Evolutionary conservation across 35 echinoderm and acorn worm species (phyloP).

Genomic region (Diadema setosum): DNA sequence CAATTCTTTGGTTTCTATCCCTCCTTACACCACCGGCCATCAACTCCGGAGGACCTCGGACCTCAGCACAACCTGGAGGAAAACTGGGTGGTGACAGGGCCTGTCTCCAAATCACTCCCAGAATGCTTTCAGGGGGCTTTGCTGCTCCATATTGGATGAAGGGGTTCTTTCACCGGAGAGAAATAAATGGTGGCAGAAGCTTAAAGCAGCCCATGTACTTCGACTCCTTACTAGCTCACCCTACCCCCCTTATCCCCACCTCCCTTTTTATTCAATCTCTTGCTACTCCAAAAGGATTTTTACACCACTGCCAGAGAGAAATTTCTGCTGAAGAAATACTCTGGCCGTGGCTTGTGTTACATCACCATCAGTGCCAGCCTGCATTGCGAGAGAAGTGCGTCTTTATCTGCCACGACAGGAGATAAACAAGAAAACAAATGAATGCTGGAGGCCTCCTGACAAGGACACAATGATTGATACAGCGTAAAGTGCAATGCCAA

Average conservation of each 20-base stretch:
- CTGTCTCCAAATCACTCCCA: background rate
- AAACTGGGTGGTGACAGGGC: background rate
- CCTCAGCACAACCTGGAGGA: background rate
- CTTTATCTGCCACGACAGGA: background rate
- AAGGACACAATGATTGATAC: background rate
- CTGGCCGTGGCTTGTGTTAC: background rate
- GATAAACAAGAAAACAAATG: constrained; percentile 7
- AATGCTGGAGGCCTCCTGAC: background rate
- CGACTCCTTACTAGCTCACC: too few relatives aligned
- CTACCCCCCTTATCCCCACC: too few relatives aligned
- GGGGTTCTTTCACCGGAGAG: background rate
- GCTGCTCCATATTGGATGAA: background rate
- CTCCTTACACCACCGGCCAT: background rate
- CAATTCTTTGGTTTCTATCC: background rate
- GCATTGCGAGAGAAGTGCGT: background rate
- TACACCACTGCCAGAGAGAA: too few relatives aligned
- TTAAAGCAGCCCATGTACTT: too few relatives aligned
- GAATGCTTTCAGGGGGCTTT: background rate
- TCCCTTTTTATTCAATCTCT: too few relatives aligned
- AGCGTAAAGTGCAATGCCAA: background rate
- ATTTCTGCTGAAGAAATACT: too few relatives aligned
- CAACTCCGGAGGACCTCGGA: too few relatives aligned
- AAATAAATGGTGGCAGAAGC: too few relatives aligned
- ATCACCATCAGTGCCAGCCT: background rate
- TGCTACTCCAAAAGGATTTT: too few relatives aligned